Evolutionary conservation across 2,797 vertebrate genomes (phyloP).

Genomic region (Coilia nasus): DNA sequence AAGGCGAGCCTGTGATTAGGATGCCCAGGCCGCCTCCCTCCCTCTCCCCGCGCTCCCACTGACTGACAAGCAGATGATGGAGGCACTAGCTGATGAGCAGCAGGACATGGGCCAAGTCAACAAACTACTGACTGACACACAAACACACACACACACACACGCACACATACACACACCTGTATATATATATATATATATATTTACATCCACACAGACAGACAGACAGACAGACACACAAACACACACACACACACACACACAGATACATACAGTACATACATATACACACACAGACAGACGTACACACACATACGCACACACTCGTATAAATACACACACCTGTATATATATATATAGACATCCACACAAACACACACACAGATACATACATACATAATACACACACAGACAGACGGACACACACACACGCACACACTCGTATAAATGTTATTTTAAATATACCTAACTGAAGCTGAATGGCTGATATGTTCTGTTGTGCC

Average conservation of each 20-base stretch:
- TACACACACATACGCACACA: background rate
- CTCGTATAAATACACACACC: background rate
- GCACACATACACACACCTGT: too few relatives aligned
- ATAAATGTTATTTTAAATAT: background rate
- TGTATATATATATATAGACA: background rate
- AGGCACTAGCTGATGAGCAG: slow-evolving; percentile 34
- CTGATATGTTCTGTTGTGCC: too few relatives aligned
- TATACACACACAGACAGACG: background rate
- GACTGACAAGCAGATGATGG: slow-evolving; percentile 65
- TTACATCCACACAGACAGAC: too few relatives aligned
- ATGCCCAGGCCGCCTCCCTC: slow-evolving; percentile 61
- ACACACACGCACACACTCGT: slow-evolving; percentile 18
- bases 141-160: slow-evolving; percentile 29
- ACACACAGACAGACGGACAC: slow-evolving; percentile 35
- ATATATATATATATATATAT: too few relatives aligned
- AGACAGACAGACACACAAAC: too few relatives aligned
- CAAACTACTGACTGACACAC: background rate
- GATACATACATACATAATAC: background rate
- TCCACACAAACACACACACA: background rate
- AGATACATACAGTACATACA: background rate
- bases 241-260: too few relatives aligned
- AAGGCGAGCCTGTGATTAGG: slow-evolving; percentile 74
- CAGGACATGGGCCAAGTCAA: background rate
- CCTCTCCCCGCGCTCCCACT: slow-evolving; percentile 59
- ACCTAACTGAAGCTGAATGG: too few relatives aligned